phyloP scores from a whole-genome alignment of 2,888 invertebrate genomes.

The Sipha maydis region DNA sequence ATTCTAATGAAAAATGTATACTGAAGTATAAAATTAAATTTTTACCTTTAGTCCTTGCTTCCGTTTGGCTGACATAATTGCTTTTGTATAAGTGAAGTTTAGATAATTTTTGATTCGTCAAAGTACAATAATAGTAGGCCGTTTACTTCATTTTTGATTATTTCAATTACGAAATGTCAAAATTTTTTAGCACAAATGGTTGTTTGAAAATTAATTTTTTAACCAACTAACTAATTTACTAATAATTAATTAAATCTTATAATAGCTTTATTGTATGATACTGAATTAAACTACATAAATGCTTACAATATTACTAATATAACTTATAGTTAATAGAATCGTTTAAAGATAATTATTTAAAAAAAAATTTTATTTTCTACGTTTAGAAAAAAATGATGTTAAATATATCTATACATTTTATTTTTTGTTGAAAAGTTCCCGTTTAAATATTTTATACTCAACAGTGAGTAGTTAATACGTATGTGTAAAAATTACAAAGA shows the following conservation, averaged over 20 bases:
- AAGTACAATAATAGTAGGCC: background rate
- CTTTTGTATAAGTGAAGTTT: background rate
- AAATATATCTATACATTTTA: background rate
- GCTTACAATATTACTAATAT: background rate
- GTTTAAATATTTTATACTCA: background rate
- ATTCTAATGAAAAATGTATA: too few species aligned
- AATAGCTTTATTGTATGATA: background rate
- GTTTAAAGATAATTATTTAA: background rate
- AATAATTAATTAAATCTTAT: too few species aligned
- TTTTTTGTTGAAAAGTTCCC: background rate
- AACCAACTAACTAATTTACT: background rate
- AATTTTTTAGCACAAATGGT: background rate
- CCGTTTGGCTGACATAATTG: conserved; percentile 53
- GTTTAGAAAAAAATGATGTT: background rate
- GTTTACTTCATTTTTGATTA: conserved; percentile 10
- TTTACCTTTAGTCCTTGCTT: conserved; percentile 59
- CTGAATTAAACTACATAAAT: background rate
- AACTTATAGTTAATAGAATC: background rate
- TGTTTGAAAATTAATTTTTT: background rate
- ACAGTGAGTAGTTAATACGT: background rate
- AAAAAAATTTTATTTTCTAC: background rate
- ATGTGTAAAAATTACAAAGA: too few species aligned
- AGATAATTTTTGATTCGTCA: background rate
- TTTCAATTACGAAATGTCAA: background rate
- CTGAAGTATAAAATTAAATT: background rate